Conservation (phyloP, 2,113 vertebrate species). For the Chlorocebus sabaeus region DNA sequence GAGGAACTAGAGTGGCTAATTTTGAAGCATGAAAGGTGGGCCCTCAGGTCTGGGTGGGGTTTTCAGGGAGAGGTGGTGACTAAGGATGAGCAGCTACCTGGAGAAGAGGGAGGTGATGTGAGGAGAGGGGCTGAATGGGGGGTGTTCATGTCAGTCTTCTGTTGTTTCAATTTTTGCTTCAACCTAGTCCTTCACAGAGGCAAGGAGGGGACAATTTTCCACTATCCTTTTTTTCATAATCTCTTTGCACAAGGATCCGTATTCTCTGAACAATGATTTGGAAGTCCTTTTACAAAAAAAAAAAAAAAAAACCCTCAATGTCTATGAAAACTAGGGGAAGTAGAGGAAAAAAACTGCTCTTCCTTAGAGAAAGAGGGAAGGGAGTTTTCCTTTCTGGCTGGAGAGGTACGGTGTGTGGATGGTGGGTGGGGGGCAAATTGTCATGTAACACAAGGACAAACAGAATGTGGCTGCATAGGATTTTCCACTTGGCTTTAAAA, state of each 20-base stretch:
- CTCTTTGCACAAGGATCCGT: not conserved
- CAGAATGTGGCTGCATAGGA: not conserved
- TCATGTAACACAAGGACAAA: not conserved
- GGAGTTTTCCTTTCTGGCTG: not conserved
- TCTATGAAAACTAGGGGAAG: not conserved
- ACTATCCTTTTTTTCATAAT: not conserved
- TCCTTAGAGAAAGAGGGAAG: not conserved
- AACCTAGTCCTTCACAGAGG: not conserved
- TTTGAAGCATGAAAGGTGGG: not conserved
- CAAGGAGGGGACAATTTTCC: not conserved
- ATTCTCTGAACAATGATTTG: not conserved
- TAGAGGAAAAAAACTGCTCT: not conserved
- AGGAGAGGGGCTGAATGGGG: not conserved
- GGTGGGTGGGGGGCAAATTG: not conserved
- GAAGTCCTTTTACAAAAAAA: not conserved
- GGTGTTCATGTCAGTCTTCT: not conserved
- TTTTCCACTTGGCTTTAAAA: constrained; percentile 30
- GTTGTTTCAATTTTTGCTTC: not conserved
- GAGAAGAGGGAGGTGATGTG: not conserved
- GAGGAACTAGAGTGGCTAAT: not conserved
- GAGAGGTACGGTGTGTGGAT: rapidly evolving
- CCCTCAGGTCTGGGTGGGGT: not conserved
- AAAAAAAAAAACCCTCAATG: not conserved
- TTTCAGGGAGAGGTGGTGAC: not conserved
- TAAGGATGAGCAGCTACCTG: not conserved